Base-by-base conservation (phyloP, 2,888 invertebrate species). In the Standfussiana lucernea region DNA sequence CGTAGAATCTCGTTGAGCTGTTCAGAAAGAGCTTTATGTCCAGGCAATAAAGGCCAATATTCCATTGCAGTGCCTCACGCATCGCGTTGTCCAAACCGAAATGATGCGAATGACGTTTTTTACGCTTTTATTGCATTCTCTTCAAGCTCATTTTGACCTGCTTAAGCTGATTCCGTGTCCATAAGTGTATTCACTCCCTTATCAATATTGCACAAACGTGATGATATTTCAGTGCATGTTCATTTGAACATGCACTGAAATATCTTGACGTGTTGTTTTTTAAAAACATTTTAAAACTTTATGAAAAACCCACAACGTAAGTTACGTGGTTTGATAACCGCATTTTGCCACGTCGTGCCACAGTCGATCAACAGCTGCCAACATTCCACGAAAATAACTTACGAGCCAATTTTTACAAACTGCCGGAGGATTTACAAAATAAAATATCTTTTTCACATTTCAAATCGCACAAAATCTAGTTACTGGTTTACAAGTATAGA, bases 341-440 rank as follows among this genome's bases (percentile, higher is more conserved):
- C 72, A 40, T 37, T 59, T 50, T 15, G 66, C 40, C 53, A 45
- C 50, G 50, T 35, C 77, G 42, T 21, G 69, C 67, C 56, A 47
- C 62, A 64, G 67, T 83, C 65, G 24, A 45, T 69, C 72, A 72
- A 69, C 66, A 42, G 79, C 69, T 79, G 72, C 72, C 69, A 83
- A 70, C 72, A 75, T 72, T 76, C 76, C 47, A 56, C 61, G 61
- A 62, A 66, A 72, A 56, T 71, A 66, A 61, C 62, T 73, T 24
- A 62, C 37, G 32, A 65, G 70, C n/a, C 71, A 77, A 72, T 78
- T 75, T 68, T 53, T 40, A 53, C 77, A 73, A 75, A 77, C 59
- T 45, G 15, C 24, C 37, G 42, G 32, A 50, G 24, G 50, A 42
- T 65, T 65, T n/a, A 69, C 61, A 42, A 79, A 47, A 56, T 67